A percentile compares a stretch with the other conserved stretches of the same genome.
These are phyloP conservation scores for Carcinoscorpius rotundicauda DNA, from an alignment of 1,140 invertebrate genomes.

Conservation along the genomic window DNA sequence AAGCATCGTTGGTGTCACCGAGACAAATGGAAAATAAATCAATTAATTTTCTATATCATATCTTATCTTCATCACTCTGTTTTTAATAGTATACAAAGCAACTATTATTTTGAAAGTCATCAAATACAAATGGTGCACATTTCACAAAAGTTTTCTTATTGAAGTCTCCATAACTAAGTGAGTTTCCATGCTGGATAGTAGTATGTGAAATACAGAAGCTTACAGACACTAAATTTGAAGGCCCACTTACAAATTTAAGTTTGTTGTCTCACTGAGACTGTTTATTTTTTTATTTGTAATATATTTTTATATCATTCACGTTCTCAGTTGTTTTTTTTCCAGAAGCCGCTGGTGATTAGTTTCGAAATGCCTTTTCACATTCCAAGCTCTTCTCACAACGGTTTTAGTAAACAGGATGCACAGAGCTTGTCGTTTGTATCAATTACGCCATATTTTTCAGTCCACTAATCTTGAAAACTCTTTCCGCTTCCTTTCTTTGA, in stretches of 20 bases:
- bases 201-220: neutral
- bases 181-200: neutral
- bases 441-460: too few species aligned
- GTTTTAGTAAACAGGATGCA: neutral
- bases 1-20: neutral
- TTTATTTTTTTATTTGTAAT: neutral
- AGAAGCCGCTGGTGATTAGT: neutral
- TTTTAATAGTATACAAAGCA: neutral
- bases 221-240: slow-evolving; percentile 1
- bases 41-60: neutral
- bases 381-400: neutral
- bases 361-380: neutral
- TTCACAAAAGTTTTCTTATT: neutral
- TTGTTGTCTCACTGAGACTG: neutral
- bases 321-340: neutral
- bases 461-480: too few species aligned
- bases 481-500: too few species aligned
- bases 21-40: neutral
- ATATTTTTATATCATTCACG: neutral
- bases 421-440: neutral
- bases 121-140: slow-evolving; percentile 2
- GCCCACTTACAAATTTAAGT: neutral
- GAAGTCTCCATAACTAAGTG: neutral
- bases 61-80: neutral
- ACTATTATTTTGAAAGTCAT: neutral